These are phyloP conservation scores for Thymelicus sylvestris DNA, from an alignment of 2,888 invertebrate species.

Conservation along the genomic window DNA sequence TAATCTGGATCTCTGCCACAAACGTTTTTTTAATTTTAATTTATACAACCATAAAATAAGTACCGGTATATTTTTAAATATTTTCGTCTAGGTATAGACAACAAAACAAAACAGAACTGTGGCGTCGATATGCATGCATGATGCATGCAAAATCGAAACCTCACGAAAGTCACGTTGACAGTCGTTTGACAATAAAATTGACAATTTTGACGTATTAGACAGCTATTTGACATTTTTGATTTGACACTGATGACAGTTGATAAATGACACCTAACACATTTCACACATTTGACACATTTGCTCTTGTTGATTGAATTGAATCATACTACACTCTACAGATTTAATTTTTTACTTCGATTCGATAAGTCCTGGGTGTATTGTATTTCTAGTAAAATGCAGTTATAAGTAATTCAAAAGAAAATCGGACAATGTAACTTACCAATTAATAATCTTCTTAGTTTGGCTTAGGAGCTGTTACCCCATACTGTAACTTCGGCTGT, in stretches of 20 bases:
- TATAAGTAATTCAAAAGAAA: not conserved
- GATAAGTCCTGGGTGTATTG: slow-evolving; percentile 9
- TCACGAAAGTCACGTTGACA: too few relatives aligned
- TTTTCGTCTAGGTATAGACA: not conserved
- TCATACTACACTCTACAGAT: not conserved
- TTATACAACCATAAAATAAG: too few relatives aligned
- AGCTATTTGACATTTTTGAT: not conserved
- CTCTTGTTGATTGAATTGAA: not conserved
- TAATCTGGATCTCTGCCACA: too few relatives aligned
- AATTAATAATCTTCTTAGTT: slow-evolving; percentile 1
- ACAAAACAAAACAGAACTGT: not conserved
- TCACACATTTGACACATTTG: slow-evolving; percentile 11
- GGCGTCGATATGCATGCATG: too few relatives aligned
- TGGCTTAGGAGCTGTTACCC: slow-evolving; percentile 25
- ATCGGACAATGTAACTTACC: slow-evolving; percentile 18
- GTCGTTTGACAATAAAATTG: too few relatives aligned
- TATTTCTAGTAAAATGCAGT: not conserved
- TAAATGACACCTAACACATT: too few relatives aligned
- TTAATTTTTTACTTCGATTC: not conserved
- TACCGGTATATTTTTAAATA: too few relatives aligned
- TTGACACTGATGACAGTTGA: slow-evolving; percentile 23
- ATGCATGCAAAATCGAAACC: too few relatives aligned
- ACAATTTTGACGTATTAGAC: too few relatives aligned
- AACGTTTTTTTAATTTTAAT: too few relatives aligned
- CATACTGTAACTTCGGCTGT: slow-evolving; percentile 35